Conservation (phyloP, 1,140 invertebrate genomes). For the Musca domestica region DNA sequence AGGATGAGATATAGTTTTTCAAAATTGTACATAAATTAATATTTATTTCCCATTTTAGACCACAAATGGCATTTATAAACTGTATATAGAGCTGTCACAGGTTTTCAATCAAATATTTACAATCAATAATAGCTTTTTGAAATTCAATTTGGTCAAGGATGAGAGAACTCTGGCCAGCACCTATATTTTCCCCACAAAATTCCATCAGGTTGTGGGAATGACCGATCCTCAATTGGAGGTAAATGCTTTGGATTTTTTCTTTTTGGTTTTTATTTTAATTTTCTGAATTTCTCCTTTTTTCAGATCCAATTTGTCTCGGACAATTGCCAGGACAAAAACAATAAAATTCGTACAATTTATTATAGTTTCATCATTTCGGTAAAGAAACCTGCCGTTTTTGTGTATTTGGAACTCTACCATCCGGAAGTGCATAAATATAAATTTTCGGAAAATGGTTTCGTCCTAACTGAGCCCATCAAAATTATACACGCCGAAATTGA, state of each 20-base stretch:
- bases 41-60: neutral
- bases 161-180: neutral
- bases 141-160: conserved; percentile 19
- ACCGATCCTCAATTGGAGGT: conserved; percentile 24
- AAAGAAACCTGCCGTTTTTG: conserved; percentile 38
- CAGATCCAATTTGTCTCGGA: neutral
- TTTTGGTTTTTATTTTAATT: neutral
- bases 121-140: conserved; percentile 26
- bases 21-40: too few relatives aligned
- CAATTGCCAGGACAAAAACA: neutral
- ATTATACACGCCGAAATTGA: conserved; percentile 39
- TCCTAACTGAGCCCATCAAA: conserved; percentile 40
- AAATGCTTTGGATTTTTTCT: neutral
- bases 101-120: conserved; percentile 19
- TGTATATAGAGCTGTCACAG: neutral
- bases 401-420: conserved; percentile 47
- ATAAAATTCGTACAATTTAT: neutral
- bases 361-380: conserved; percentile 42
- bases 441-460: conserved; percentile 53
- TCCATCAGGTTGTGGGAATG: conserved; percentile 8
- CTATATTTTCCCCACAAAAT: neutral
- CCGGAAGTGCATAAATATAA: conserved; percentile 33
- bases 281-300: neutral
- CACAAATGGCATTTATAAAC: neutral
- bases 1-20: neutral